Conservation (phyloP, 2,797 vertebrate genomes). For the Tapera naevia region DNA sequence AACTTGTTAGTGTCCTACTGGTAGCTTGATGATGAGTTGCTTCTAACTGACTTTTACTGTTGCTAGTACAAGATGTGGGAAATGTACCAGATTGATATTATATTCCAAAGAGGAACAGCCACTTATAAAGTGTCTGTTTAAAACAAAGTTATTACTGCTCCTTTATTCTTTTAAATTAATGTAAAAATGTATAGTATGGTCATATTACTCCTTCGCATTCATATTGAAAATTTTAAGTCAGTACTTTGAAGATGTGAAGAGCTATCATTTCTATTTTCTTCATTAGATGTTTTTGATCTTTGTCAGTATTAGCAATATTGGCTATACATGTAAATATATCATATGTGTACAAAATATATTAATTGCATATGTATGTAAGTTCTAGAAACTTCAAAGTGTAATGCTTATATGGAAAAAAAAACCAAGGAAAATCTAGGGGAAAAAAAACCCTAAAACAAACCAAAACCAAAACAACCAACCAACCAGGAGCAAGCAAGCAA, state of each 20-base stretch:
- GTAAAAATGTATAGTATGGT: neutral
- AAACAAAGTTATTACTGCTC: neutral
- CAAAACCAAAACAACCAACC: neutral
- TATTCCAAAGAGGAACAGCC: neutral
- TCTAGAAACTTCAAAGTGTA: neutral
- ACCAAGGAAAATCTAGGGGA: neutral
- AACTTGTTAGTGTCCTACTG: neutral
- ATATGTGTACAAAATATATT: neutral
- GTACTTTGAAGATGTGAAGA: neutral
- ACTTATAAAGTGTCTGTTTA: neutral
- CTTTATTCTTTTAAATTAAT: neutral
- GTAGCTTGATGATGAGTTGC: neutral
- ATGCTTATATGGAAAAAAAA: neutral
- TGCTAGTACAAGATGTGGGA: neutral
- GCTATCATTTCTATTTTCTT: neutral
- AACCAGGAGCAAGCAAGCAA: too few species aligned
- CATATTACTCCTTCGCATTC: neutral
- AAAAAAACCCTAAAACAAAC: neutral
- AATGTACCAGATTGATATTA: neutral
- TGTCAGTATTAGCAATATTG: neutral
- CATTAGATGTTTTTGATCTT: neutral
- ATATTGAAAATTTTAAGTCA: neutral
- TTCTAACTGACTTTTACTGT: neutral
- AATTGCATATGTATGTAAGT: neutral
- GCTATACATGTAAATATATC: fast-evolving